Evolutionary conservation across 2,113 vertebrate species (phyloP).

Genomic region (Pterocles orientalis): DNA sequence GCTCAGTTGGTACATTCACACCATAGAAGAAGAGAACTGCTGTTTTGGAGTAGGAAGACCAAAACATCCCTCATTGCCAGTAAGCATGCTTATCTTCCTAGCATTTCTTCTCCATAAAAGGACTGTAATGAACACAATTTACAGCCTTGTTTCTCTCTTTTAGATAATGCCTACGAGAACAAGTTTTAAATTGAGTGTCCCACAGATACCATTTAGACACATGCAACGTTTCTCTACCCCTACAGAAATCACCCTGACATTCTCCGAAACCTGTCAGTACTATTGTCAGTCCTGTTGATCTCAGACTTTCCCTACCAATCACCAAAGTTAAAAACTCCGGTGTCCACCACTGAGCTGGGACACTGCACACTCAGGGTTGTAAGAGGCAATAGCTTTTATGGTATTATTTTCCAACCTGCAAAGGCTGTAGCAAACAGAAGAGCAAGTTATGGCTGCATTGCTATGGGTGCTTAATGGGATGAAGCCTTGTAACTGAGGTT

Average conservation of each 20-base stretch:
- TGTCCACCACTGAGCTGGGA: neutral
- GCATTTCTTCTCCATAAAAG: neutral
- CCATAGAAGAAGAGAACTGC: neutral
- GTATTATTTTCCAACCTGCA: neutral
- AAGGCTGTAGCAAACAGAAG: neutral
- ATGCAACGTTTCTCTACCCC: rapidly evolving
- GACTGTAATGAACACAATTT: neutral
- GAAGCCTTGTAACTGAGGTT: neutral
- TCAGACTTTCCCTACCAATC: neutral
- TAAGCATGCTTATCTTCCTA: neutral
- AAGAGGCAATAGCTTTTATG: neutral
- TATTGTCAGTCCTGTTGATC: neutral
- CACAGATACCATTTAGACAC: neutral
- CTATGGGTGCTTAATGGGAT: neutral
- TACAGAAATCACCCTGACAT: neutral
- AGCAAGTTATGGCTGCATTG: neutral
- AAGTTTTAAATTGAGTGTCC: neutral
- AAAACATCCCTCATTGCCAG: neutral
- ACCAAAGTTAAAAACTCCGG: neutral
- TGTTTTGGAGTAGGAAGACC: neutral
- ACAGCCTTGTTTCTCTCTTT: neutral
- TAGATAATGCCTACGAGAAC: neutral
- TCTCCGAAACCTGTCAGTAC: neutral
- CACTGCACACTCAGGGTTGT: neutral
- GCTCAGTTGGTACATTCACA: neutral